Evolutionary conservation across 2,113 vertebrate genomes (phyloP).

Genomic region (Mionectes macconnelli): DNA sequence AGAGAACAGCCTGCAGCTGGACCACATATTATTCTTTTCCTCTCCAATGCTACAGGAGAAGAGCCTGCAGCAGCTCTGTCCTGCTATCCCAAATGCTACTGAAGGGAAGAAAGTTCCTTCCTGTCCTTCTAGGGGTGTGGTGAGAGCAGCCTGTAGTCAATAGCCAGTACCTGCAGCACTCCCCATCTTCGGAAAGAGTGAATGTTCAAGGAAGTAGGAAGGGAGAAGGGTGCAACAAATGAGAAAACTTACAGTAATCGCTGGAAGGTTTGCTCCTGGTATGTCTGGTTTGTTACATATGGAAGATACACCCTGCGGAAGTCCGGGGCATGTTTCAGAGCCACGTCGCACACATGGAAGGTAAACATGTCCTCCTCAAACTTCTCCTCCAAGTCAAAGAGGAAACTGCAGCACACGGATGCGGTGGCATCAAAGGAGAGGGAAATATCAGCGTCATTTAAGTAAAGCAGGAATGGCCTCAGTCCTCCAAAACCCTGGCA

Average conservation of each 20-base stretch:
- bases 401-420: constrained; percentile 77
- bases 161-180: neutral
- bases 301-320: constrained; percentile 91
- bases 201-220: neutral
- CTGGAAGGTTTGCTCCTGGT: constrained; percentile 93
- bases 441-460: neutral
- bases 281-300: constrained; percentile 97
- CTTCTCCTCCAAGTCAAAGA: constrained; percentile 90
- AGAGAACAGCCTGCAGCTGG: neutral
- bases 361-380: constrained; percentile 86
- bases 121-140: neutral
- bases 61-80: neutral
- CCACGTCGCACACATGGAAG: constrained; percentile 91
- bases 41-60: neutral
- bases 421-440: neutral
- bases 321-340: constrained; percentile 81
- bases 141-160: neutral
- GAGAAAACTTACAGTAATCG: constrained; percentile 83
- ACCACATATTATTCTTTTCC: neutral
- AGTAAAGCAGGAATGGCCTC: neutral
- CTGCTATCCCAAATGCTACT: neutral
- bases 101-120: neutral
- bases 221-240: neutral
- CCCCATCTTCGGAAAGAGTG: neutral
- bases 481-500: neutral